phyloP scores from a whole-genome alignment of 2,113 vertebrate species.

The Collichthys lucidus region DNA sequence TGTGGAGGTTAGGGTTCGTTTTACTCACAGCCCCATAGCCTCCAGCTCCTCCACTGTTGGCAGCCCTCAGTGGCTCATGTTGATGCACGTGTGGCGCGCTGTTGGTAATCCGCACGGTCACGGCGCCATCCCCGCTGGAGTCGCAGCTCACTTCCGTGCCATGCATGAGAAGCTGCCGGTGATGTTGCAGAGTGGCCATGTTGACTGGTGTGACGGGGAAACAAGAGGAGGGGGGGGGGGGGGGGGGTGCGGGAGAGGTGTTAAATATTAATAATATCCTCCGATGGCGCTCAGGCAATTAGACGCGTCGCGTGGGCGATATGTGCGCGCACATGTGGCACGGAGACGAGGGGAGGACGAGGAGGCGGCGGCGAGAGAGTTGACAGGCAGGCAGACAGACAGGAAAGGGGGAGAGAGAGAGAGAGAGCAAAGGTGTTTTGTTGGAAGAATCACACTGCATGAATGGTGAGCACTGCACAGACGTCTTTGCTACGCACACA shows the following conservation, averaged over 20 bases:
- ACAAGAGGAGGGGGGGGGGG: too few species aligned
- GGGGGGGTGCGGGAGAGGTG: background rate
- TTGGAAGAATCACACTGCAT: constrained; percentile 66
- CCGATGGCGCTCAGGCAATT: constrained; percentile 55
- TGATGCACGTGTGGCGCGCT: constrained; percentile 67
- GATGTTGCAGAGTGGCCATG: constrained; percentile 92
- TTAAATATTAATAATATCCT: constrained; percentile 58
- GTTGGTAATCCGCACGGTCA: constrained; percentile 89
- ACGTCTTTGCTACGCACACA: constrained; percentile 71
- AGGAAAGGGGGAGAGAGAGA: background rate
- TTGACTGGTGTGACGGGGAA: constrained; percentile 66
- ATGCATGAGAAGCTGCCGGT: constrained; percentile 90
- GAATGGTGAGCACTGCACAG: constrained; percentile 62
- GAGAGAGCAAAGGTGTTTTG: constrained; percentile 60
- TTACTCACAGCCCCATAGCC: constrained; percentile 68
- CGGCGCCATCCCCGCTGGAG: constrained; percentile 88
- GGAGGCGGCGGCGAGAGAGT: background rate
- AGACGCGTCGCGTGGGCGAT: constrained; percentile 58
- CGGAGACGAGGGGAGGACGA: constrained; percentile 4
- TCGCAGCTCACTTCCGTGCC: constrained; percentile 95
- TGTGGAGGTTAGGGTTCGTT: constrained; percentile 89
- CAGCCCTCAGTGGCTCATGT: constrained; percentile 62
- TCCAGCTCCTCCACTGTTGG: constrained; percentile 48
- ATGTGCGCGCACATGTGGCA: constrained; percentile 68
- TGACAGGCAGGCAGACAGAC: constrained; percentile 17